Percentiles rank a stretch among this genome's conserved stretches.
These are phyloP conservation scores for Corydoras sp. DNA, from an alignment of 2,113 vertebrate species.

Conservation along the genomic window DNA sequence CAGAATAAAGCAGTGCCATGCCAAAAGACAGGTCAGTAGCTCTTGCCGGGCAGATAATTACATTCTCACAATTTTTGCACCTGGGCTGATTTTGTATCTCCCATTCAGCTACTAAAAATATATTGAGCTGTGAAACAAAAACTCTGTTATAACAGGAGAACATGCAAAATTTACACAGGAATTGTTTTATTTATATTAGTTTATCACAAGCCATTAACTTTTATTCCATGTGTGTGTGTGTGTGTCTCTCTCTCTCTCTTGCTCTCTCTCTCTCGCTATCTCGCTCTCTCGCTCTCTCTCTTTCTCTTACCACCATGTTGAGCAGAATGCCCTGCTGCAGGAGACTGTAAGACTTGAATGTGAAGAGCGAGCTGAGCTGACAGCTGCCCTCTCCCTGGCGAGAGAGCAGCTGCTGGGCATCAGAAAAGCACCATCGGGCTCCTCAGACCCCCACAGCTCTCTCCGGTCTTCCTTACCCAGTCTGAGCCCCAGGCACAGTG, in stretches of 20 bases:
- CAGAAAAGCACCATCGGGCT: constrained; percentile 43
- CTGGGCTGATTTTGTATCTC: too few species aligned
- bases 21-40: too few species aligned
- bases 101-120: too few species aligned
- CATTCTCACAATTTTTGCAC: too few species aligned
- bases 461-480: constrained; percentile 32
- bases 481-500: constrained; percentile 19
- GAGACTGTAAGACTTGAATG: constrained; percentile 84
- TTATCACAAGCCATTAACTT: neutral
- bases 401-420: constrained; percentile 71
- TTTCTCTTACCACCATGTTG: constrained; percentile 42
- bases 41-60: too few species aligned
- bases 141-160: too few species aligned
- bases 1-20: too few species aligned
- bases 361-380: constrained; percentile 83
- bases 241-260: neutral
- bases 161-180: too few species aligned
- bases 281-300: neutral
- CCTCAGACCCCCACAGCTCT: constrained; percentile 39
- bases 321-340: constrained; percentile 76
- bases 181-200: too few species aligned
- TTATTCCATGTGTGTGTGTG: neutral
- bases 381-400: constrained; percentile 71
- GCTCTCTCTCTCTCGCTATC: neutral
- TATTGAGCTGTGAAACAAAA: too few species aligned